Evolutionary conservation across 2,888 invertebrate species (phyloP).

Genomic region (Theodoxus fluviatilis): DNA sequence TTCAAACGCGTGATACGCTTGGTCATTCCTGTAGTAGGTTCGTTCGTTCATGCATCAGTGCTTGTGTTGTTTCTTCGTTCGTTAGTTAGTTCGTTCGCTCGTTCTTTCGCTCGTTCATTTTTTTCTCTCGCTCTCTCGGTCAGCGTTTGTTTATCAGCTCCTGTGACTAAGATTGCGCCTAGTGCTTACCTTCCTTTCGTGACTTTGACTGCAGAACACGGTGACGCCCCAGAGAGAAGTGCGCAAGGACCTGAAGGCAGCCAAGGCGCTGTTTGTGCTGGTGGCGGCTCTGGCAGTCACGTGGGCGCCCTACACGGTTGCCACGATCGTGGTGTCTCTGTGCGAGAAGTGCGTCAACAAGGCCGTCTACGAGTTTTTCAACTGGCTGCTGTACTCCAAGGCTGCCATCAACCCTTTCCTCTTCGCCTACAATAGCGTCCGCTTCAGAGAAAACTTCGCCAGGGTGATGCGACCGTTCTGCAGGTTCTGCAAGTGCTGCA

Average conservation of each 20-base stretch:
- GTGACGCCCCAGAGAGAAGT: no score
- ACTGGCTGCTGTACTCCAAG: not conserved
- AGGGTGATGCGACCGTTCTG: not conserved
- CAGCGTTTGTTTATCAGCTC: no score
- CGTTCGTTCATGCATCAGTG: no score
- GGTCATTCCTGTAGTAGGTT: no score
- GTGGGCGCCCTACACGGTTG: not conserved
- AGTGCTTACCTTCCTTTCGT: no score
- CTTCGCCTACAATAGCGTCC: constrained; percentile 1
- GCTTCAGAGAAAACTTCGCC: not conserved
- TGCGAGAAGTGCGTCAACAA: not conserved
- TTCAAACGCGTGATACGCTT: no score
- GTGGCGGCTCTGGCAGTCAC: not conserved
- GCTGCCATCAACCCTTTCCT: not conserved
- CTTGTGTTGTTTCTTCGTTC: no score
- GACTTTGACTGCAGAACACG: no score
- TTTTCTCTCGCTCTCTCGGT: no score
- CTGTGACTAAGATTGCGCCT: no score
- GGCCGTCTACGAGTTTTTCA: not conserved
- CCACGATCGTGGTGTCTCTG: not conserved
- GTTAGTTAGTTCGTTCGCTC: no score
- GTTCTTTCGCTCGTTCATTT: no score
- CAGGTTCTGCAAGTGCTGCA: not conserved
- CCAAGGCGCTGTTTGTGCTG: constrained; percentile 1
- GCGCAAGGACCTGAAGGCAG: not conserved